phyloP scores from a whole-genome alignment of 2,888 invertebrate species.

The Amiota communis region DNA sequence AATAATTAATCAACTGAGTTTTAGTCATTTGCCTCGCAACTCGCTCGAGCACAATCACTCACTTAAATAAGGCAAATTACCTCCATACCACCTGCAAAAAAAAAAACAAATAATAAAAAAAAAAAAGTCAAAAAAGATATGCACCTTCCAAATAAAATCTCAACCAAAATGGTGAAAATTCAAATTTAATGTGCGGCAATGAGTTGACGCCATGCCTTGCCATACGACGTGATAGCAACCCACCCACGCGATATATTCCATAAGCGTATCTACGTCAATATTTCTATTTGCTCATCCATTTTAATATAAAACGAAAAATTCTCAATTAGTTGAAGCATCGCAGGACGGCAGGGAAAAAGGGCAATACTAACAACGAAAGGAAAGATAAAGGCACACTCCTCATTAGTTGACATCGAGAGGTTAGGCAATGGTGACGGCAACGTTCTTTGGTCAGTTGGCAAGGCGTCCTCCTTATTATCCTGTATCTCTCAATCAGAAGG shows the following conservation, averaged over 20 bases:
- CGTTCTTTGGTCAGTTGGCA: slow-evolving; percentile 8
- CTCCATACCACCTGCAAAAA: slow-evolving; percentile 7
- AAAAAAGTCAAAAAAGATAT: neutral
- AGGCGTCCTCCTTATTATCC: neutral
- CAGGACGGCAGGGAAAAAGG: too few species aligned
- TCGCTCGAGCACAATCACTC: neutral
- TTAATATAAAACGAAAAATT: slow-evolving; percentile 17
- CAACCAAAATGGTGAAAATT: slow-evolving; percentile 45
- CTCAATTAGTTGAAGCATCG: slow-evolving; percentile 16
- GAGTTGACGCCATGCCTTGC: neutral
- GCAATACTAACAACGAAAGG: neutral
- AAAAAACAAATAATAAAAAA: neutral
- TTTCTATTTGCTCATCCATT: slow-evolving; percentile 5
- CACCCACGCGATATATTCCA: neutral
- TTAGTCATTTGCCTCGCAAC: slow-evolving; percentile 8
- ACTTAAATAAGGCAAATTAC: slow-evolving; percentile 37
- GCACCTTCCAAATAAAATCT: neutral
- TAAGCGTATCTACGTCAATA: neutral
- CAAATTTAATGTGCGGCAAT: slow-evolving; percentile 43
- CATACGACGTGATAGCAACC: neutral
- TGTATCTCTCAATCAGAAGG: too few species aligned
- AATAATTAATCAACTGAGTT: slow-evolving; percentile 41
- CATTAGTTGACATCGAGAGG: neutral
- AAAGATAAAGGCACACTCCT: neutral
- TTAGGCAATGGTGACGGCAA: neutral